Conservation (phyloP, 1,140 invertebrate species). For the Mesaphorura yosii region DNA sequence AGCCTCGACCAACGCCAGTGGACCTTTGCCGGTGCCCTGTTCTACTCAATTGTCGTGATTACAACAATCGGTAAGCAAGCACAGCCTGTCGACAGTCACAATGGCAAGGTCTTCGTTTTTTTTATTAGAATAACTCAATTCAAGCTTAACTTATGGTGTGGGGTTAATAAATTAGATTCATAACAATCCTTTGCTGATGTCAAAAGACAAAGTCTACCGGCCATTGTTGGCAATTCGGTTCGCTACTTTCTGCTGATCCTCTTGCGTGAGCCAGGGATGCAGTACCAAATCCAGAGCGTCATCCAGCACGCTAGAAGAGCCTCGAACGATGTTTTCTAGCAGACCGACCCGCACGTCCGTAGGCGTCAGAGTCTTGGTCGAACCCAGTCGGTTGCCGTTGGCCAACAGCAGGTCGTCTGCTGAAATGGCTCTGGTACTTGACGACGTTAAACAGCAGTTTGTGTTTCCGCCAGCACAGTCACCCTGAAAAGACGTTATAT, state of each 20-base stretch:
- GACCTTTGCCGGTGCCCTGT: slow-evolving; percentile 81
- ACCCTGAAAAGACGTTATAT: slow-evolving; percentile 20
- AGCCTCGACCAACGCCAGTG: slow-evolving; percentile 62
- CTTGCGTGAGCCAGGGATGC: slow-evolving; percentile 20
- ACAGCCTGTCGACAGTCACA: background rate
- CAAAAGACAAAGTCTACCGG: background rate
- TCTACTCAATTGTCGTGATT: slow-evolving; percentile 87
- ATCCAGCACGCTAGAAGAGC: slow-evolving; percentile 17
- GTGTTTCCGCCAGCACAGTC: slow-evolving; percentile 19
- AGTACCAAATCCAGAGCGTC: slow-evolving; percentile 26
- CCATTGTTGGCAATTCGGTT: slow-evolving; percentile 5
- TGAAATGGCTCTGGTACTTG: background rate
- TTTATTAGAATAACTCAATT: too few relatives aligned
- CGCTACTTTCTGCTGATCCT: slow-evolving; percentile 27
- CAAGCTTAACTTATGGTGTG: too few relatives aligned
- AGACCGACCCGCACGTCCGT: slow-evolving; percentile 14
- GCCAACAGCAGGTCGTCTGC: background rate
- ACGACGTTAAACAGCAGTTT: slow-evolving; percentile 14
- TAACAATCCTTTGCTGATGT: too few relatives aligned
- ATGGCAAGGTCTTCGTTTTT: background rate
- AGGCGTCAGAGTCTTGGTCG: background rate
- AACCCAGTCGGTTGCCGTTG: background rate
- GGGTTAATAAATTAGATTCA: too few relatives aligned
- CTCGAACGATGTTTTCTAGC: slow-evolving; percentile 20
- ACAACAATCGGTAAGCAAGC: slow-evolving; percentile 30